phyloP scores from a whole-genome alignment of 2,113 vertebrate species.

The Camelus bactrianus region DNA sequence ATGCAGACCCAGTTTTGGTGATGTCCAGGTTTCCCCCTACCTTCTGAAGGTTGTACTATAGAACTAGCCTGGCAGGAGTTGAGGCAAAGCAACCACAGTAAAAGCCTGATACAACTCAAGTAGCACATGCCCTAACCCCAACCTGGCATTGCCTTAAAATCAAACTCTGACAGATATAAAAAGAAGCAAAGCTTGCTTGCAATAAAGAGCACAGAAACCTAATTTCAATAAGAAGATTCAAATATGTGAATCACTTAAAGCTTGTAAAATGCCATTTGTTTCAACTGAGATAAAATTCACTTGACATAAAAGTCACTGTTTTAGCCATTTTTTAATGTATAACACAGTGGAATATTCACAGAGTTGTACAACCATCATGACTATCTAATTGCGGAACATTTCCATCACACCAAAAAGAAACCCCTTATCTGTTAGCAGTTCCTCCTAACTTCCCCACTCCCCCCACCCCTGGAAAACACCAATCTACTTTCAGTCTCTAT shows the following conservation, averaged over 20 bases:
- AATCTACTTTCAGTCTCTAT: neutral
- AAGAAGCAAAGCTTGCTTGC: neutral
- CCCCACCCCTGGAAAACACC: neutral
- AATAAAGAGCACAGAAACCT: constrained; percentile 49
- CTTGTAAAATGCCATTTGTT: constrained; percentile 43
- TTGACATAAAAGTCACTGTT: neutral
- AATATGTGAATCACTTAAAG: constrained; percentile 9
- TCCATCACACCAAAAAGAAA: neutral
- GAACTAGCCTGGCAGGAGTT: neutral
- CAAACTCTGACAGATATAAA: constrained; percentile 23
- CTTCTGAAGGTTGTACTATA: neutral
- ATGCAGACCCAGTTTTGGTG: neutral
- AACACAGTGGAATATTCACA: neutral
- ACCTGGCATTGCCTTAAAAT: neutral
- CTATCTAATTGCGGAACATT: neutral
- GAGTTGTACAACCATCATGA: neutral
- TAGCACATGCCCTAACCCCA: neutral
- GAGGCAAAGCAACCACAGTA: neutral
- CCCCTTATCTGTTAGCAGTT: neutral
- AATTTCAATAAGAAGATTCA: constrained; percentile 59
- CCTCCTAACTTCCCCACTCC: neutral
- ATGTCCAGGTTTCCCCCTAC: neutral
- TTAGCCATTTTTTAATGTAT: constrained; percentile 5
- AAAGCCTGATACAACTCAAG: neutral
- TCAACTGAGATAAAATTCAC: constrained; percentile 44